Percentiles rank a stretch among this genome's conserved stretches.
Evolutionary conservation across 2,113 vertebrate genomes (phyloP).

Genomic region (Peromyscus leucopus): DNA sequence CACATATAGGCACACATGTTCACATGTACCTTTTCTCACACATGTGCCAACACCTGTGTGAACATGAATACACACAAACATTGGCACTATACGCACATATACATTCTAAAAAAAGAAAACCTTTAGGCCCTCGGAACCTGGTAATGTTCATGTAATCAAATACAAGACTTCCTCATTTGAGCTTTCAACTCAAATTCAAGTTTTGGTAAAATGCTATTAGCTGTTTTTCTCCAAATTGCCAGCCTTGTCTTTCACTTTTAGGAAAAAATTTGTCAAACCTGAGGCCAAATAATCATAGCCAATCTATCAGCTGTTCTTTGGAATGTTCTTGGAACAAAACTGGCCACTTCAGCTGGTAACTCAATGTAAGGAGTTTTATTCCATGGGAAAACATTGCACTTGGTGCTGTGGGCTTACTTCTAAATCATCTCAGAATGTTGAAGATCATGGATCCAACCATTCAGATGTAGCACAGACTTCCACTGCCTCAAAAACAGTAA

Average conservation of each 20-base stretch:
- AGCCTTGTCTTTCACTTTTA: neutral
- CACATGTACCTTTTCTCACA: neutral
- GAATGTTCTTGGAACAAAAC: neutral
- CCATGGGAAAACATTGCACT: neutral
- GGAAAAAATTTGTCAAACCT: neutral
- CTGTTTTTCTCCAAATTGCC: neutral
- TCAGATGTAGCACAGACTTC: neutral
- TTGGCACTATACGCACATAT: neutral
- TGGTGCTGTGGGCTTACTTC: neutral
- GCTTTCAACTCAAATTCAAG: neutral
- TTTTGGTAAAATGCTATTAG: constrained; percentile 38
- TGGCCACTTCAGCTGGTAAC: constrained; percentile 1
- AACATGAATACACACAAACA: neutral
- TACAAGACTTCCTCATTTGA: constrained; percentile 10
- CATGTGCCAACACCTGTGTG: neutral
- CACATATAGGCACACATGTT: too few relatives aligned
- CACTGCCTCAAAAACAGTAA: neutral
- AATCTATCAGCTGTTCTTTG: neutral
- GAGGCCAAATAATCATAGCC: neutral
- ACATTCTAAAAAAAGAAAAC: neutral
- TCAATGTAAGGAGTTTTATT: neutral
- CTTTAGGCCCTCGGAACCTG: neutral
- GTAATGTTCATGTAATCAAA: neutral
- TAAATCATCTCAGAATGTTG: neutral
- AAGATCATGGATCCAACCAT: neutral